These are phyloP conservation scores for Diloba caeruleocephala DNA, from an alignment of 2,888 invertebrate genomes.

Conservation along the genomic window DNA sequence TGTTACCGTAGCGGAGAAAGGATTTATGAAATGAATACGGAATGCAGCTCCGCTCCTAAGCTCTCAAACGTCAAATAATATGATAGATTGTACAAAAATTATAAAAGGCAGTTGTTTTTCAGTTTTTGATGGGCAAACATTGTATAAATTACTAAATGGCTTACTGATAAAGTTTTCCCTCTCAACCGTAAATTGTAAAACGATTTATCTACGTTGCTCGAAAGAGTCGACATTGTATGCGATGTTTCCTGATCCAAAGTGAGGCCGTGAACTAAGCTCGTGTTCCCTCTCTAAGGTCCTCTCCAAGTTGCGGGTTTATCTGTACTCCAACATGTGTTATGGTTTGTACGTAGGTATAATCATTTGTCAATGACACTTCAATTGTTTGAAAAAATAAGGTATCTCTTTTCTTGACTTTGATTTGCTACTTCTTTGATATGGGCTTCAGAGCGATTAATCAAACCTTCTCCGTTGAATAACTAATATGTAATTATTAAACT, in stretches of 20 bases:
- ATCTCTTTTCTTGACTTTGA: no score
- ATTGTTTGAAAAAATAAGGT: no score
- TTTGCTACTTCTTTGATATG: no score
- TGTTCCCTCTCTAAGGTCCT: constrained; percentile 36
- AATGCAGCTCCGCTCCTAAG: constrained; percentile 41
- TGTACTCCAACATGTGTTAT: constrained; percentile 22
- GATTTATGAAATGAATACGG: constrained; percentile 54
- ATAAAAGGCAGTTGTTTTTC: constrained; percentile 29
- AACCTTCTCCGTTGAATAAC: constrained; percentile 14
- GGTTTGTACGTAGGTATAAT: constrained; percentile 25
- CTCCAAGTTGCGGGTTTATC: constrained; percentile 37
- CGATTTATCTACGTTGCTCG: constrained; percentile 51
- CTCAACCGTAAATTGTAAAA: constrained; percentile 46
- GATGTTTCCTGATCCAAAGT: constrained; percentile 31
- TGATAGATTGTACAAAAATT: constrained; percentile 43
- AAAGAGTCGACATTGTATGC: constrained; percentile 41
- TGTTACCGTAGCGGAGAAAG: constrained; percentile 49
- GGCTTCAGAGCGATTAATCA: constrained; percentile 12
- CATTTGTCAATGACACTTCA: constrained; percentile 5
- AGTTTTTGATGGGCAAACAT: constrained; percentile 5
- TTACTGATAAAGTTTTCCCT: constrained; percentile 31
- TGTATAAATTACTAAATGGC: constrained; percentile 25
- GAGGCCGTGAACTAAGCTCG: constrained; percentile 32
- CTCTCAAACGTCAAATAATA: constrained; percentile 34
- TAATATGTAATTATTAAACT: constrained; percentile 9